Percentiles rank a stretch among this genome's conserved stretches.
Evolutionary conservation across 1,140 invertebrate species (phyloP).

Genomic region (Charaxes varanes): DNA sequence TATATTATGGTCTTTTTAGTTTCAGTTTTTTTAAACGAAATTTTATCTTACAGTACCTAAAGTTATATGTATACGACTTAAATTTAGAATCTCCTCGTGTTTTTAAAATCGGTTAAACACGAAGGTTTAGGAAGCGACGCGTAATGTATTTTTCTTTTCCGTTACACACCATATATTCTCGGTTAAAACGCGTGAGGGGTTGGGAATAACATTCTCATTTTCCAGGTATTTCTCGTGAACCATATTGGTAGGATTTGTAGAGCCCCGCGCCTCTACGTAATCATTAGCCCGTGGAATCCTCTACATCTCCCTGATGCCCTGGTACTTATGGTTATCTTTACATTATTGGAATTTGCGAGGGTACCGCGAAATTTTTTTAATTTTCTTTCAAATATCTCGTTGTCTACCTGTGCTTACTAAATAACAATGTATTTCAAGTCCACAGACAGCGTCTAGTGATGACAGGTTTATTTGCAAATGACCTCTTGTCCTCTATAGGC

Average conservation of each 20-base stretch:
- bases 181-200: slow-evolving; percentile 34
- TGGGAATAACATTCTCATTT: slow-evolving; percentile 56
- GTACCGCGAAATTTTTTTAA: background rate
- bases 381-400: slow-evolving; percentile 4
- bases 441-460: too few relatives aligned
- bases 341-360: background rate
- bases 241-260: slow-evolving; percentile 65
- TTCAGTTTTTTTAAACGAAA: too few relatives aligned
- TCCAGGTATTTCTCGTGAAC: slow-evolving; percentile 61
- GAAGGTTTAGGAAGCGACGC: slow-evolving; percentile 7
- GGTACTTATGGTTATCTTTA: slow-evolving; percentile 25
- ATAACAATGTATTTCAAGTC: too few relatives aligned
- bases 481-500: too few relatives aligned
- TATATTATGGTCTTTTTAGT: too few relatives aligned
- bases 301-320: slow-evolving; percentile 35
- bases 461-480: too few relatives aligned
- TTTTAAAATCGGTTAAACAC: too few relatives aligned
- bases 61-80: too few relatives aligned
- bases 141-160: slow-evolving; percentile 39
- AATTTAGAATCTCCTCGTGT: too few relatives aligned
- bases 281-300: slow-evolving; percentile 51
- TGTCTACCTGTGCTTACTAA: too few relatives aligned
- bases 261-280: slow-evolving; percentile 33
- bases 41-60: too few relatives aligned
- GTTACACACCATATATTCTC: slow-evolving; percentile 50